A percentile compares a stretch with the other conserved stretches of the same genome.
Conservation (phyloP, 2,888 invertebrate genomes). For the Lycia hirtaria region DNA sequence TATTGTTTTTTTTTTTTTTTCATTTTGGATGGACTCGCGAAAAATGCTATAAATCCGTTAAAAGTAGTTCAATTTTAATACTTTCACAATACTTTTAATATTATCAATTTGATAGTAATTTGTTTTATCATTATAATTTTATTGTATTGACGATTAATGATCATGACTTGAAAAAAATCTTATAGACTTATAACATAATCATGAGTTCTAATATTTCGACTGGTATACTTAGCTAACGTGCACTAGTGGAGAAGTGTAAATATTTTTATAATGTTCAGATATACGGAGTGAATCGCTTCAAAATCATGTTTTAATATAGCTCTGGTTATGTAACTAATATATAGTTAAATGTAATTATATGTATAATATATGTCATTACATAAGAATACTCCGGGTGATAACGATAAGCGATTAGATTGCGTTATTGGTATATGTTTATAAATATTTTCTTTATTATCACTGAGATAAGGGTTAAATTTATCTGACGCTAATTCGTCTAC, state of each 20-base stretch:
- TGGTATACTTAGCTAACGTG: constrained; percentile 57
- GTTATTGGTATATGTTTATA: constrained; percentile 15
- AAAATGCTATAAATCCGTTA: no score
- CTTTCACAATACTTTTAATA: no score
- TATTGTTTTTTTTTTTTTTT: no score
- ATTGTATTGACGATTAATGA: not conserved
- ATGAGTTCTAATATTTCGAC: constrained; percentile 69
- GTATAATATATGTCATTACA: constrained; percentile 43
- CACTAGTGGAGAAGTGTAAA: constrained; percentile 66
- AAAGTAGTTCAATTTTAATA: no score
- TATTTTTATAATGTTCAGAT: constrained; percentile 58
- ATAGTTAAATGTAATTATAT: constrained; percentile 57
- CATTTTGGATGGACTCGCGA: no score
- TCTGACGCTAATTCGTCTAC: constrained; percentile 12
- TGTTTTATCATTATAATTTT: no score
- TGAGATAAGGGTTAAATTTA: constrained; percentile 4
- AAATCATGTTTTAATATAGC: constrained; percentile 57
- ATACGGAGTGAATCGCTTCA: constrained; percentile 52
- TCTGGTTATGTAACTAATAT: constrained; percentile 28
- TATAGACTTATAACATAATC: constrained; percentile 65
- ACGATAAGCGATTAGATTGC: constrained; percentile 27
- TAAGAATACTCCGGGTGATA: constrained; percentile 53
- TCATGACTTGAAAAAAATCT: constrained; percentile 43
- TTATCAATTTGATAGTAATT: no score
- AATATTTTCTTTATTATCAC: not conserved